These are phyloP conservation scores for Shargacucullia verbasci DNA, from an alignment of 2,888 invertebrate species.

Conservation along the genomic window DNA sequence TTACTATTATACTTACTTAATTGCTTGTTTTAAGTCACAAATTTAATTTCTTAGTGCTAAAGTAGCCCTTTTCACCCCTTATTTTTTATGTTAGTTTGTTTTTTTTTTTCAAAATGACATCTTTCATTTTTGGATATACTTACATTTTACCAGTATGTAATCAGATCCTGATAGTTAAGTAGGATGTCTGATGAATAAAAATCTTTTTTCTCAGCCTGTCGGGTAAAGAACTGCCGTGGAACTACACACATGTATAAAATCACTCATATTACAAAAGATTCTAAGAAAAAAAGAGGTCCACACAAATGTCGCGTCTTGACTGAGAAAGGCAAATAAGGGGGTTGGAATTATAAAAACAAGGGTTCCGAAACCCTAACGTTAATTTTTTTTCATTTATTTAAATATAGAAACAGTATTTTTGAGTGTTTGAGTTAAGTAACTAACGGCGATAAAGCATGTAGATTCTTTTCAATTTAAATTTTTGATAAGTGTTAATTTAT, in stretches of 20 bases:
- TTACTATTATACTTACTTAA: too few relatives aligned
- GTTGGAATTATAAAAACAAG: conserved; percentile 78
- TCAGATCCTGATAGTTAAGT: not conserved
- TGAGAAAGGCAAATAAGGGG: conserved; percentile 83
- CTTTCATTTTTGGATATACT: too few relatives aligned
- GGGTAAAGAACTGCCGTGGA: not conserved
- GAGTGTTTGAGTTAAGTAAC: conserved; percentile 27
- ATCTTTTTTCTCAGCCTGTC: not conserved
- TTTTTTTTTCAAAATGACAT: too few relatives aligned
- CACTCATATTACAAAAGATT: conserved; percentile 18
- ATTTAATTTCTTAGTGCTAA: conserved; percentile 1
- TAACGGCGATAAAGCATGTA: not conserved
- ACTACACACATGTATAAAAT: conserved; percentile 20
- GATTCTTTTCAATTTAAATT: too few relatives aligned
- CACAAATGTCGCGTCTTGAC: conserved; percentile 61
- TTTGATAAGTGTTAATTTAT: too few relatives aligned
- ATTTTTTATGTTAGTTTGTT: not conserved
- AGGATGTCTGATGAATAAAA: not conserved
- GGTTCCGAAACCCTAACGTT: conserved; percentile 62
- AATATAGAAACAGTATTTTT: conserved; percentile 43
- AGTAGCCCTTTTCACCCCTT: conserved; percentile 18
- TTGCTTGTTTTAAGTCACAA: too few relatives aligned
- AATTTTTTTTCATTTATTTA: conserved; percentile 59
- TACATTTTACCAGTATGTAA: too few relatives aligned
- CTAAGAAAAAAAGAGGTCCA: conserved; percentile 30